Evolutionary conservation across 2,888 invertebrate species (phyloP).

Genomic region (Alentia gelatinosa): DNA sequence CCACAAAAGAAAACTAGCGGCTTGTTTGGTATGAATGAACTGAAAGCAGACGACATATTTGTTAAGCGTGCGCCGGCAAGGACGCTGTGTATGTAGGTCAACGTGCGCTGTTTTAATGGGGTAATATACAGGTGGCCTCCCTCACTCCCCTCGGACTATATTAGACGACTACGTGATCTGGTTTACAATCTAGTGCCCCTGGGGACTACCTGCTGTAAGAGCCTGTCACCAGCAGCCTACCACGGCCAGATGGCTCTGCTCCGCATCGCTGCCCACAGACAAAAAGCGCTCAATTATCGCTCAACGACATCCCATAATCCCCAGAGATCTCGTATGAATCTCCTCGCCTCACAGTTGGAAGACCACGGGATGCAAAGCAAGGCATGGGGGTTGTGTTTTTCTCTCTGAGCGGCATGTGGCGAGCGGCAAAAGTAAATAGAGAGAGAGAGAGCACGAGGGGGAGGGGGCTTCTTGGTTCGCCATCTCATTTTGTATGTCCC

Average conservation of each 20-base stretch:
- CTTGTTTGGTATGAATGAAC: not conserved
- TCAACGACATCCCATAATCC: constrained; percentile 14
- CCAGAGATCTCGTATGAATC: constrained; percentile 32
- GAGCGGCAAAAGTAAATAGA: not conserved
- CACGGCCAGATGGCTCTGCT: not conserved
- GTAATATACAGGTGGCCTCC: not conserved
- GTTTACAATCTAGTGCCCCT: not conserved
- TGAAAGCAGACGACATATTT: too few species aligned
- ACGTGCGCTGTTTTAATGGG: not conserved
- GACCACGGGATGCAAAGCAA: not conserved
- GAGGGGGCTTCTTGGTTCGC: not conserved
- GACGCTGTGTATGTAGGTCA: not conserved
- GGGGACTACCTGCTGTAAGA: not conserved
- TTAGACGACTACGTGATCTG: constrained; percentile 22
- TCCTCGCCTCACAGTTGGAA: too few species aligned
- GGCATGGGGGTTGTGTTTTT: not conserved
- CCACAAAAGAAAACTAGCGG: not conserved
- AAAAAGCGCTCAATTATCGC: constrained; percentile 32
- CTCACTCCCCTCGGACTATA: not conserved
- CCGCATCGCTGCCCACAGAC: constrained; percentile 19
- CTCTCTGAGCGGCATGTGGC: not conserved
- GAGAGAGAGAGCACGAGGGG: not conserved
- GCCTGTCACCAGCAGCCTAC: not conserved
- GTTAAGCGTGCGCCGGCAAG: not conserved
- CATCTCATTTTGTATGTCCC: constrained; percentile 16